Percentiles rank a stretch among this genome's conserved stretches.
phyloP scores from a whole-genome alignment of 1,140 invertebrate species.

The Parasteatoda tepidariorum region DNA sequence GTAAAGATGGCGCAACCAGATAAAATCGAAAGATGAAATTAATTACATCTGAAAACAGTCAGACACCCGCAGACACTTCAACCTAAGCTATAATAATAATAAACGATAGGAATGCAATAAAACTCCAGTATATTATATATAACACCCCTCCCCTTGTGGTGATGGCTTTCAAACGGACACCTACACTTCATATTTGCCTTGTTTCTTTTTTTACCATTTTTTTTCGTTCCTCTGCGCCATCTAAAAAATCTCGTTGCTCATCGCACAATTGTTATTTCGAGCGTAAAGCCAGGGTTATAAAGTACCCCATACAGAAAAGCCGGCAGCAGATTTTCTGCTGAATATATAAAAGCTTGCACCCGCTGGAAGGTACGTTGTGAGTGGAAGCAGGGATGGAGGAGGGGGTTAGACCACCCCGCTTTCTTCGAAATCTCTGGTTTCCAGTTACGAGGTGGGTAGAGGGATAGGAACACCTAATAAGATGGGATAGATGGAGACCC shows the following conservation, averaged over 20 bases:
- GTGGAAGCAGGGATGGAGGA: background rate
- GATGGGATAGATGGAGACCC: background rate
- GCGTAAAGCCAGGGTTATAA: slow-evolving; percentile 37
- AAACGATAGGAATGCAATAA: slow-evolving; percentile 15
- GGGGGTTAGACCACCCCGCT: background rate
- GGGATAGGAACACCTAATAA: background rate
- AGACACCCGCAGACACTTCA: background rate
- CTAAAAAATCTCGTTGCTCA: slow-evolving; percentile 18
- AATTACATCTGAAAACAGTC: background rate
- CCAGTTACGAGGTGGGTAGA: slow-evolving; percentile 27
- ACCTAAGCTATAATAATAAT: slow-evolving; percentile 12
- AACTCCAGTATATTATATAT: background rate
- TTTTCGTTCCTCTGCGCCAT: background rate
- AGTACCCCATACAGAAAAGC: slow-evolving; percentile 9
- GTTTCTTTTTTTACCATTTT: background rate
- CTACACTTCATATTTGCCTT: background rate
- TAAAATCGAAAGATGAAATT: background rate
- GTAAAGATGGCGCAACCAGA: background rate
- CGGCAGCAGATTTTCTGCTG: slow-evolving; percentile 24
- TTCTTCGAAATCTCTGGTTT: slow-evolving; percentile 28
- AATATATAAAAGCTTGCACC: background rate
- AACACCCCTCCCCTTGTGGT: background rate
- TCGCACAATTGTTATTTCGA: slow-evolving; percentile 25
- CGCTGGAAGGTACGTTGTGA: slow-evolving; percentile 6
- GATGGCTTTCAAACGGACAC: slow-evolving; percentile 24